Conservation (phyloP, 2,113 vertebrate genomes). For the Corythoichthys haematopterus region DNA sequence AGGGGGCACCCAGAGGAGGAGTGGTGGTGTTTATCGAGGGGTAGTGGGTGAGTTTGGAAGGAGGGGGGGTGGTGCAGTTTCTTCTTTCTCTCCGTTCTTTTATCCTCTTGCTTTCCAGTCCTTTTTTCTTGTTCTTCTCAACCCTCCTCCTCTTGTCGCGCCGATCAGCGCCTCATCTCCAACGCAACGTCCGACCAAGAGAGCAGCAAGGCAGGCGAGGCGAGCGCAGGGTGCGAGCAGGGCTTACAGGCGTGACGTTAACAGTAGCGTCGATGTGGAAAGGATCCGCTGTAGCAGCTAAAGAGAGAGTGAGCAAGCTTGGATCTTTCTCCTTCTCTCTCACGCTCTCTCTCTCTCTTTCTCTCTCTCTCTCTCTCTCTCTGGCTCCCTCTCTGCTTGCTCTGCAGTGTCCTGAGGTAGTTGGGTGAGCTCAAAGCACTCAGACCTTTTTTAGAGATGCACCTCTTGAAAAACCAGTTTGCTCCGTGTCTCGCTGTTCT, state of each 20-base stretch:
- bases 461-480: constrained; percentile 60
- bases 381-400: constrained; percentile 26
- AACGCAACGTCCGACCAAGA: constrained; percentile 49
- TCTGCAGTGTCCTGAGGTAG: constrained; percentile 74
- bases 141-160: constrained; percentile 37
- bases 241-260: constrained; percentile 68
- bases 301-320: constrained; percentile 47
- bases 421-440: constrained; percentile 70
- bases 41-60: constrained; percentile 42
- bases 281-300: constrained; percentile 69
- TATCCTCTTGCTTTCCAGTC: constrained; percentile 49
- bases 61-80: constrained; percentile 59
- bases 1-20: constrained; percentile 34
- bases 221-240: constrained; percentile 44
- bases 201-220: constrained; percentile 38
- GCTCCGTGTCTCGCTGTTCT: constrained; percentile 27
- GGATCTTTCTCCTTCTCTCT: constrained; percentile 22
- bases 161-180: constrained; percentile 49
- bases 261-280: constrained; percentile 67
- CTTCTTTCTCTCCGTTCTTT: constrained; percentile 52
- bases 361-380: constrained; percentile 11
- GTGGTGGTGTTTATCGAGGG: constrained; percentile 51
- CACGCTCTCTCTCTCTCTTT: constrained; percentile 12
- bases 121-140: constrained; percentile 17
- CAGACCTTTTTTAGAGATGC: constrained; percentile 65